These are phyloP conservation scores for Saccostrea echinata DNA, from an alignment of 1,140 invertebrate genomes.

Conservation along the genomic window DNA sequence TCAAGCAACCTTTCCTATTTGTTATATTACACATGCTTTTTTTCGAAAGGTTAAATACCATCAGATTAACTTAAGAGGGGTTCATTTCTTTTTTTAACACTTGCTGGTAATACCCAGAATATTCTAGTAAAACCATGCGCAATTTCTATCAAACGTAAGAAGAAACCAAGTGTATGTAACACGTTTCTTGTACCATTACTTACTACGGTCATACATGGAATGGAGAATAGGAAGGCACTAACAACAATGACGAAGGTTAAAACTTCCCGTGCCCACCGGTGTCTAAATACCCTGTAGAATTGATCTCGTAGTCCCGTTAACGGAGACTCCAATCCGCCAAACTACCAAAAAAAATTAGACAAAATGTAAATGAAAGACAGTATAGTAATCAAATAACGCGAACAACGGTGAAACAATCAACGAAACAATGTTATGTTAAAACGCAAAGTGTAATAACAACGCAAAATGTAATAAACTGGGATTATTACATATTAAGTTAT, in stretches of 20 bases:
- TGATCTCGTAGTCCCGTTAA: constrained; percentile 88
- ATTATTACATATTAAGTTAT: no score
- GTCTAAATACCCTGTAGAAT: constrained; percentile 78
- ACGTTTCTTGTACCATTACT: constrained; percentile 71
- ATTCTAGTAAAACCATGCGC: no score
- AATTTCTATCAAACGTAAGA: no score
- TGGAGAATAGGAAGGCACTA: constrained; percentile 84
- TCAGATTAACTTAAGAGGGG: no score
- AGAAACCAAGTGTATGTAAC: no score
- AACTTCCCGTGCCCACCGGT: constrained; percentile 83
- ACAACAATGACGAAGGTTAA: constrained; percentile 86
- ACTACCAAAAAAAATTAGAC: constrained; percentile 77
- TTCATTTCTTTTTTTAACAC: no score
- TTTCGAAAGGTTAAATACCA: no score
- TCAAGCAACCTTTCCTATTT: no score
- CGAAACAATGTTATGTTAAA: neutral
- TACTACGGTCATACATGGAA: constrained; percentile 89
- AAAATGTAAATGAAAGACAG: neutral
- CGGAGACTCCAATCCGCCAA: constrained; percentile 88
- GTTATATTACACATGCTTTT: no score
- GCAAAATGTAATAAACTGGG: no score
- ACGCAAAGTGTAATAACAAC: no score
- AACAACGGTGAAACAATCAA: neutral
- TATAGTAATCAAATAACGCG: neutral
- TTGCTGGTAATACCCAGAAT: no score